Evolutionary conservation across 1,140 invertebrate genomes (phyloP), one percentile per base, ranked within the genome.

Genomic region (Mylabris phalerata): DNA sequence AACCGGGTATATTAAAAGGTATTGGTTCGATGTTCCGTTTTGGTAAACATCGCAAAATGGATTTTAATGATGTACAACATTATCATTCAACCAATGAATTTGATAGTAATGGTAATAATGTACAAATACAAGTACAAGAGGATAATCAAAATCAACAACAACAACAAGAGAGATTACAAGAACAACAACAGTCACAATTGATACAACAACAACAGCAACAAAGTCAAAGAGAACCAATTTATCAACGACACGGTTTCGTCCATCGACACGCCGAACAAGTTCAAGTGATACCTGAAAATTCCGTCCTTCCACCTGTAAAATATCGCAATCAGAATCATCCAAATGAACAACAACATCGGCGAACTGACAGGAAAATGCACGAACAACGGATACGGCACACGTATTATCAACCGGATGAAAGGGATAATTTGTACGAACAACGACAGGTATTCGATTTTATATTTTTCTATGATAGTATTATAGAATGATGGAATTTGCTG

Each of bases 21-120:
- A 85, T 93, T 13, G 85, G 88, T 0, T 87, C 86, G 4, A 90
- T 91, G 84, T 87, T 91, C 60, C 82, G 90, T 69, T 89, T 90
- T 75, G 88, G 88, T 11, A 89, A 89, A 71, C 85, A 88, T 65
- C 76, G 86, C 55, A 89, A 90, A 73, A 82, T 84, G 59, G 80
- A 69, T 51, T 71, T 67, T 67, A 68, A 19, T 59, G 79, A 59
- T 69, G 55, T 57, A 9, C 69, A 71, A 45, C 65, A 69, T 47
- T 73, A 73, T 52, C 67, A 72, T 42, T 64, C 67, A 11, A 60
- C 39, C 0, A 61, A 57, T 3, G 71, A 72, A 46, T 72, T 72
- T 48, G 70, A 71, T 46, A 26, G 56, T 58, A 78, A 73, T 47
- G 55, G 55, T 9, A 66, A 63, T 46, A 44, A 48, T 38, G 48